Evolutionary conservation across 1,140 invertebrate genomes (phyloP), one percentile per base, ranked within the genome.

Genomic region (Heliconius melpomene): DNA sequence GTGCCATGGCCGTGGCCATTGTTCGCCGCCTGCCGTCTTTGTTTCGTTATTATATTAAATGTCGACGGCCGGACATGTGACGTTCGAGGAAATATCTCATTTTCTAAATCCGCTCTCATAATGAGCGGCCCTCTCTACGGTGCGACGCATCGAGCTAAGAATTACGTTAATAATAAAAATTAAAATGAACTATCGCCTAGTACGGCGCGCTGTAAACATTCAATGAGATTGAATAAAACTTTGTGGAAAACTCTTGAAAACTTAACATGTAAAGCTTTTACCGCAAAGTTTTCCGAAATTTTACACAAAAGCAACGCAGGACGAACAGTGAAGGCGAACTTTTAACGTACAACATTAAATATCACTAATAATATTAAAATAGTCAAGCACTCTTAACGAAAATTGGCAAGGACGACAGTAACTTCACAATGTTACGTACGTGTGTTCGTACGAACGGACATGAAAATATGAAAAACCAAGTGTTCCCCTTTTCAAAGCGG

Each of bases 21-120:
- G 86, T 90, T 90, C 88, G 80, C 83, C 88, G 82, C 87, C 89
- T 88, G 80, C 83, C 88, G 82, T 86, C 89, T 90, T 90, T 90
- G 89, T 89, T 91, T 86, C 87, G 85, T 88, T 89, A 90, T 87
- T 88, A 88, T 90, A 90, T 90, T 89, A 90, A 81, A 89, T 83
- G 87, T 86, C 84, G 83, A 85, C 87, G 81, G 85, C 84, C 86
- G 87, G 85, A 84, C 82, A 80, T 79, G 70, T 81, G 74, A 82
- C 81, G 78, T 75, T 80, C 73, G 82, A 81, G 85, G 79, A 84
- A 85, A 84, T 79, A 84, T 79, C 74, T 82, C 78, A 82, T 84
- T 84, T 84, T 82, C 78, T 83, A 83, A 81, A 70, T 75, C 82
- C 57, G 77, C 36, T 72, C 29, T 66, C 9, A 66, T 26, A 38